phyloP scores from a whole-genome alignment of 2,888 invertebrate genomes.

The Eurytoma californica region DNA sequence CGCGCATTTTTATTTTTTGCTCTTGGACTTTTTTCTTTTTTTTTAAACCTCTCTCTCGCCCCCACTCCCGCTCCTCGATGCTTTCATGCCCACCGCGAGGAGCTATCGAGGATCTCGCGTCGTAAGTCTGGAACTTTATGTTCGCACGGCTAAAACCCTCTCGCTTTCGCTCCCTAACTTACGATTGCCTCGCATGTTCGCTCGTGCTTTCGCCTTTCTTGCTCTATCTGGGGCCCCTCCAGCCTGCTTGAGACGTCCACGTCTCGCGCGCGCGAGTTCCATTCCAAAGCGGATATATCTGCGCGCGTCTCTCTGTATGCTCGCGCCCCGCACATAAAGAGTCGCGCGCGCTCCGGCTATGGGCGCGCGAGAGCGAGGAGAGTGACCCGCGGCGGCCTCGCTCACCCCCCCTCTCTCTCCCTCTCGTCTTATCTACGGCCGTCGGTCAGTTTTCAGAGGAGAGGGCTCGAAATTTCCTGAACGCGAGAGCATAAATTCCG shows the following conservation, averaged over 20 bases:
- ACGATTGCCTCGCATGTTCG: slow-evolving; percentile 72
- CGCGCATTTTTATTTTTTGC: slow-evolving; percentile 40
- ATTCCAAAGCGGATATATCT: slow-evolving; percentile 55
- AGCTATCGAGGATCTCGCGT: slow-evolving; percentile 75
- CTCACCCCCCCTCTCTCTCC: background rate
- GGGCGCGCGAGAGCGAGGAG: slow-evolving; percentile 30
- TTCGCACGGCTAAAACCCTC: slow-evolving; percentile 73
- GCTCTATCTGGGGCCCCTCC: slow-evolving; percentile 30
- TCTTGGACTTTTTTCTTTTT: slow-evolving; percentile 4
- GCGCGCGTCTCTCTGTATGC: slow-evolving; percentile 47
- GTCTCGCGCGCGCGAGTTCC: slow-evolving; percentile 64
- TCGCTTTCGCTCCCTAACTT: slow-evolving; percentile 69
- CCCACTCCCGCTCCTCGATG: slow-evolving; percentile 63
- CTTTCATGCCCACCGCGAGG: slow-evolving; percentile 74
- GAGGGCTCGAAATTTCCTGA: slow-evolving; percentile 50
- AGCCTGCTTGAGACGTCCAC: slow-evolving; percentile 72
- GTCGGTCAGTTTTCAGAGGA: slow-evolving; percentile 53
- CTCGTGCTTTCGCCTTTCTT: slow-evolving; percentile 61
- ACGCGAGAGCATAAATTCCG: slow-evolving; percentile 47
- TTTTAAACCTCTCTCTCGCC: slow-evolving; percentile 21
- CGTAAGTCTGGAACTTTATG: slow-evolving; percentile 76
- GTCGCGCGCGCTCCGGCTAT: slow-evolving; percentile 30
- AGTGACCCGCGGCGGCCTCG: slow-evolving; percentile 40
- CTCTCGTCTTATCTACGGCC: slow-evolving; percentile 46
- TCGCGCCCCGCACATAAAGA: slow-evolving; percentile 53